phyloP scores from a whole-genome alignment of 2,113 vertebrate genomes.

The Pelusios castaneus region DNA sequence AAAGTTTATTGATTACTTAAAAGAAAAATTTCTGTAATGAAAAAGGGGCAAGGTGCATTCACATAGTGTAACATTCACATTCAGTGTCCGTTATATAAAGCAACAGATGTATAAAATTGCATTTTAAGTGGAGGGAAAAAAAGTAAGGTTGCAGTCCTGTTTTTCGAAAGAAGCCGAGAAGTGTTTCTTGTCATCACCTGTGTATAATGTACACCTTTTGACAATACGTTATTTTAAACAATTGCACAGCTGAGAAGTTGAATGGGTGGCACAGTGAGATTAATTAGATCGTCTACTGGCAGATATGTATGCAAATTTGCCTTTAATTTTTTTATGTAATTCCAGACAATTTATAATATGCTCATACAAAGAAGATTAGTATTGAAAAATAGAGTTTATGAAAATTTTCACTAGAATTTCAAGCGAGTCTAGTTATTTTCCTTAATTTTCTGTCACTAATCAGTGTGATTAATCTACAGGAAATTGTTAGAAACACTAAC shows the following conservation, averaged over 20 bases:
- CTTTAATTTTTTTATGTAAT: constrained; percentile 55
- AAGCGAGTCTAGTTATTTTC: constrained; percentile 40
- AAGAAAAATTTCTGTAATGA: constrained; percentile 80
- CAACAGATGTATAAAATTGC: constrained; percentile 81
- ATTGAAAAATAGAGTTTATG: constrained; percentile 54
- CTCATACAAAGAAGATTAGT: constrained; percentile 48
- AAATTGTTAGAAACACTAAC: constrained; percentile 18
- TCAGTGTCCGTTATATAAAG: constrained; percentile 80
- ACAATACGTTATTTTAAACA: constrained; percentile 57
- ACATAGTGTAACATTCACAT: constrained; percentile 83
- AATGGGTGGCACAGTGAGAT: constrained; percentile 65
- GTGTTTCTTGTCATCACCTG: constrained; percentile 73
- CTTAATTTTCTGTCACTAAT: constrained; percentile 47
- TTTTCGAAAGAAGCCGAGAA: constrained; percentile 76
- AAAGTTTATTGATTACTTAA: constrained; percentile 86
- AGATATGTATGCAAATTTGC: constrained; percentile 63
- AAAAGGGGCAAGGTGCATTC: constrained; percentile 83
- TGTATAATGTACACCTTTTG: constrained; percentile 74
- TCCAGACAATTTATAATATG: constrained; percentile 35
- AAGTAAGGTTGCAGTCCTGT: constrained; percentile 70
- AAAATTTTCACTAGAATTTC: neutral
- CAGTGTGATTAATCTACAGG: constrained; percentile 22
- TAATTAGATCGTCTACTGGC: constrained; percentile 52
- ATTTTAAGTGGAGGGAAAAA: constrained; percentile 73
- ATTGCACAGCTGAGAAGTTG: constrained; percentile 61